A percentile compares a stretch with the other conserved stretches of the same genome.
These are phyloP conservation scores for Sinella curviseta DNA, from an alignment of 1,140 invertebrate species.

Conservation along the genomic window DNA sequence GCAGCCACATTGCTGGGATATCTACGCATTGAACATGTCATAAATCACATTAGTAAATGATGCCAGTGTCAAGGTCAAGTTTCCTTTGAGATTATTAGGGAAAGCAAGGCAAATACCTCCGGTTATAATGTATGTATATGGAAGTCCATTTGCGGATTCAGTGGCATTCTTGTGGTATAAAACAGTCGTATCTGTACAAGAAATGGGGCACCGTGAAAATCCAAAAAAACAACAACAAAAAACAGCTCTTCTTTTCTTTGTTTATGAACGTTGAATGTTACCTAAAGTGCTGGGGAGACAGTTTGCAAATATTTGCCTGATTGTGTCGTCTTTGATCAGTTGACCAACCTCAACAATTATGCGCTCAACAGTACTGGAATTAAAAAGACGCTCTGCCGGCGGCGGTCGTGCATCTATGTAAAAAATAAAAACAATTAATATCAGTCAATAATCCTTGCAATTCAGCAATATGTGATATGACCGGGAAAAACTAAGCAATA, in stretches of 20 bases:
- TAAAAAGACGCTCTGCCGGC: constrained; percentile 9
- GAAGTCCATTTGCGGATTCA: background rate
- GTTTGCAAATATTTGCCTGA: constrained; percentile 37
- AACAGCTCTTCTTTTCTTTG: too few species aligned
- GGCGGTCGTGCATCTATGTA: constrained; percentile 28
- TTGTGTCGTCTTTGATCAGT: constrained; percentile 31
- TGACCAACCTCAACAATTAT: constrained; percentile 25
- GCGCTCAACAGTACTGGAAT: constrained; percentile 25
- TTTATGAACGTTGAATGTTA: constrained; percentile 20
- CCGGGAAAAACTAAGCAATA: too few species aligned
- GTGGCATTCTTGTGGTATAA: constrained; percentile 13
- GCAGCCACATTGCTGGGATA: constrained; percentile 45
- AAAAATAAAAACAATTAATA: too few species aligned
- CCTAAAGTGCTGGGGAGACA: constrained; percentile 42
- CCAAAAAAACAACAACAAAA: background rate
- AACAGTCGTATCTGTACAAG: constrained; percentile 39
- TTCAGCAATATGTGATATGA: too few species aligned
- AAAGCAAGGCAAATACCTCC: constrained; percentile 35
- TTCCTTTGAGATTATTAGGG: background rate
- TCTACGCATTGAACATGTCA: too few species aligned
- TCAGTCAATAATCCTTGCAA: too few species aligned
- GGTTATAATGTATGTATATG: constrained; percentile 45
- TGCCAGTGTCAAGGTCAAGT: background rate
- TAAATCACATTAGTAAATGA: too few species aligned
- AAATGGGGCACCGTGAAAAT: background rate